A percentile compares a stretch with the other conserved stretches of the same genome.
Conservation (phyloP, 2,888 invertebrate species). For the Germaria angustata region DNA sequence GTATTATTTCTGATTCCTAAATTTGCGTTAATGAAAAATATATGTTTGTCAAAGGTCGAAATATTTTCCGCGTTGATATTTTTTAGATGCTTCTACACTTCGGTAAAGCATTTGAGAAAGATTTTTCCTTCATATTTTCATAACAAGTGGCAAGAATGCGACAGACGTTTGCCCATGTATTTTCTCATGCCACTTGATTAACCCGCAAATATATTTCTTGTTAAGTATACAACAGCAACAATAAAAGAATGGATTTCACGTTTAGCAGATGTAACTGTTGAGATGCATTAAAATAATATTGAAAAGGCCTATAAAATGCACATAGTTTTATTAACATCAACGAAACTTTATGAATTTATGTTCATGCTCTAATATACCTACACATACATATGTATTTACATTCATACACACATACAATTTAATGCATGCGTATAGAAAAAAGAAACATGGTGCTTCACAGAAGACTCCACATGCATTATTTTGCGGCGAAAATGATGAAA, state of each 20-base stretch:
- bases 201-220: constrained; percentile 29
- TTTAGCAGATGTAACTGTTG: constrained; percentile 13
- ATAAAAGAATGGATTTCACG: constrained; percentile 13
- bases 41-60: neutral
- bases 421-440: neutral
- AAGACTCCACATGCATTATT: constrained; percentile 9
- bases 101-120: neutral
- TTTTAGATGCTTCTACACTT: neutral
- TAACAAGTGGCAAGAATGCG: constrained; percentile 30
- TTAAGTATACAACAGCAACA: neutral
- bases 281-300: neutral
- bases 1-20: too few species aligned
- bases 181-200: constrained; percentile 64
- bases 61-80: too few species aligned
- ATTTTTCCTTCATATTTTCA: neutral
- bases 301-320: neutral
- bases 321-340: constrained; percentile 10
- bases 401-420: neutral
- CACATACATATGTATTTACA: neutral
- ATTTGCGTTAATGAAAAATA: too few species aligned
- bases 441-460: neutral
- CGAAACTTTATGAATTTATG: neutral
- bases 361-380: neutral
- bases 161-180: neutral
- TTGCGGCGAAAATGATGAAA: neutral